These are phyloP conservation scores for Cosmorhoe ocellata DNA, from an alignment of 2,888 invertebrate genomes.

Conservation along the genomic window DNA sequence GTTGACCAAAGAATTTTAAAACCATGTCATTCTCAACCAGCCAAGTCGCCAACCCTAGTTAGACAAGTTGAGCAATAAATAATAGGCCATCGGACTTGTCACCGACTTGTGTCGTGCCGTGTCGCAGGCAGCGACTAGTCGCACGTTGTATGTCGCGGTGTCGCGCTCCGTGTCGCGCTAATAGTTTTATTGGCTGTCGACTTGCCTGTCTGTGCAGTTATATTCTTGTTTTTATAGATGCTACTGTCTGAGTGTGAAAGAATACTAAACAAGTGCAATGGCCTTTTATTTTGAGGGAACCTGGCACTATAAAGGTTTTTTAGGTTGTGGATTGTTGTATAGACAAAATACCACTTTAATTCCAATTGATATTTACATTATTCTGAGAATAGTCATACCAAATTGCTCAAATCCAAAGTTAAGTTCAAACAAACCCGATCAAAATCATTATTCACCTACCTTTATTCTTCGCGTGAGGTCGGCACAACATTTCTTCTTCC, in stretches of 20 bases:
- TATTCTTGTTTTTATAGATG: background rate
- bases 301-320: too few species aligned
- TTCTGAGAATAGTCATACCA: too few species aligned
- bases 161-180: conserved; percentile 7
- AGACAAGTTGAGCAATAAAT: conserved; percentile 39
- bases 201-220: conserved; percentile 7
- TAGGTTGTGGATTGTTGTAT: background rate
- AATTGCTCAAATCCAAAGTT: too few species aligned
- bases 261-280: background rate
- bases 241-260: conserved; percentile 2
- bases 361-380: too few species aligned
- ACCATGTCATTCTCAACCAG: background rate
- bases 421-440: too few species aligned
- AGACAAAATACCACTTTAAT: too few species aligned
- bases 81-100: conserved; percentile 14
- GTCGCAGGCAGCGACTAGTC: conserved; percentile 7
- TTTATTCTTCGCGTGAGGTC: too few species aligned
- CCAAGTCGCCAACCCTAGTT: conserved; percentile 16
- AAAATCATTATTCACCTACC: too few species aligned
- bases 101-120: conserved; percentile 9
- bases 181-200: conserved; percentile 22
- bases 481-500: too few species aligned
- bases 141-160: background rate
- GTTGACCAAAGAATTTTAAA: too few species aligned
- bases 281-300: background rate